These are phyloP conservation scores for Saccostrea glomerata DNA, from an alignment of 1,140 invertebrate species.

Conservation along the genomic window DNA sequence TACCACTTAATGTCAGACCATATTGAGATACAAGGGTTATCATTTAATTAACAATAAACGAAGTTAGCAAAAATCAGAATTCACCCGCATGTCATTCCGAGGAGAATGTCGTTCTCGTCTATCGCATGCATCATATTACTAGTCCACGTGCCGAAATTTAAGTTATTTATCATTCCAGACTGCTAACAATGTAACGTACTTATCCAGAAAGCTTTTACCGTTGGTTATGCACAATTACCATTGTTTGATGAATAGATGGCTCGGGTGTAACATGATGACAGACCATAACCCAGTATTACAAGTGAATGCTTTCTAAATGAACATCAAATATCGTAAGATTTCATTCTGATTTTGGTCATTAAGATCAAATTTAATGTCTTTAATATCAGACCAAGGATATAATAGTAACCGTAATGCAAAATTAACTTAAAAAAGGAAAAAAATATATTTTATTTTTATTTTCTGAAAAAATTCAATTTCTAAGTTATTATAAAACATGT, in stretches of 20 bases:
- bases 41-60: slow-evolving; percentile 21
- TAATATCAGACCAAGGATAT: neutral
- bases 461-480: too few species aligned
- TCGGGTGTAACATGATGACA: slow-evolving; percentile 1
- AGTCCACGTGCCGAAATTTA: slow-evolving; percentile 16
- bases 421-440: too few species aligned
- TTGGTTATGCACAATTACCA: slow-evolving; percentile 13
- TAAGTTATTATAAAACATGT: too few species aligned
- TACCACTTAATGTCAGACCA: neutral
- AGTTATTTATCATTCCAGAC: slow-evolving; percentile 38
- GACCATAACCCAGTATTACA: neutral
- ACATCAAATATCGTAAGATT: neutral
- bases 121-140: slow-evolving; percentile 17
- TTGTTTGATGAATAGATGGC: neutral
- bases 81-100: slow-evolving; percentile 18
- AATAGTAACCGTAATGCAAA: too few species aligned
- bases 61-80: neutral
- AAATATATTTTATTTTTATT: too few species aligned
- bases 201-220: slow-evolving; percentile 28
- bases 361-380: slow-evolving; percentile 1
- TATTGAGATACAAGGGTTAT: slow-evolving; percentile 23
- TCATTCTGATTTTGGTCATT: neutral
- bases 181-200: slow-evolving; percentile 8
- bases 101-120: neutral
- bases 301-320: slow-evolving; percentile 3